Conservation (phyloP, 2,888 invertebrate species). For the Cerastoderma edule region DNA sequence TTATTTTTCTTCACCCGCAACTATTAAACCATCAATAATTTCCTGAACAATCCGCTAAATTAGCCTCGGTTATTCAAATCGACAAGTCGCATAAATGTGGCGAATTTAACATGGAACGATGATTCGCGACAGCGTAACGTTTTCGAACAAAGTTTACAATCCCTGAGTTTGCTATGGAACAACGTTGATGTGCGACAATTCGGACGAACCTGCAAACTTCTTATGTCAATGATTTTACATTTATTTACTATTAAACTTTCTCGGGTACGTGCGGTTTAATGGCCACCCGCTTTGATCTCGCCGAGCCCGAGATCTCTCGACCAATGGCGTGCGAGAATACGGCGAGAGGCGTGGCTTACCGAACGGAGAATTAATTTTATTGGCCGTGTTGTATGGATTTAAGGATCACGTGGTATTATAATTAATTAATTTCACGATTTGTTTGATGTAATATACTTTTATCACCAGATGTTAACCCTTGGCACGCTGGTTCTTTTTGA, state of each 20-base stretch:
- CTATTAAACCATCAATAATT: conserved; percentile 23
- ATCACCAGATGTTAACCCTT: conserved; percentile 4
- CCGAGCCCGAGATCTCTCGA: conserved; percentile 48
- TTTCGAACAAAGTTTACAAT: conserved; percentile 43
- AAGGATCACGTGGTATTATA: conserved; percentile 20
- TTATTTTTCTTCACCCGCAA: conserved; percentile 1
- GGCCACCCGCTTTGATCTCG: conserved; percentile 65
- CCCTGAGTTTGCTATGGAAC: conserved; percentile 32
- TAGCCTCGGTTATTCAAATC: conserved; percentile 12
- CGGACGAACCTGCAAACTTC: conserved; percentile 71
- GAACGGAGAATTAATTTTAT: conserved; percentile 38
- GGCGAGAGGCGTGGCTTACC: conserved; percentile 55
- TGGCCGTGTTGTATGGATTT: conserved; percentile 34
- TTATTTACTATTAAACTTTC: conserved; percentile 77
- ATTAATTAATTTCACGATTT: conserved; percentile 17
- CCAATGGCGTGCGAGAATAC: conserved; percentile 57
- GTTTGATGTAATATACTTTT: conserved; percentile 25
- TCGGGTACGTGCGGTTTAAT: conserved; percentile 69
- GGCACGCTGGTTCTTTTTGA: too few relatives aligned
- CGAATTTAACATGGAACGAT: conserved; percentile 72
- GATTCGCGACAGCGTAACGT: conserved; percentile 62
- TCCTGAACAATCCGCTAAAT: conserved; percentile 21
- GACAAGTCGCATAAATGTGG: conserved; percentile 71
- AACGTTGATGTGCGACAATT: conserved; percentile 64
- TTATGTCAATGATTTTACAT: conserved; percentile 72